phyloP scores from a whole-genome alignment of 2,797 vertebrate genomes.

The Aulostomus chinensis region DNA sequence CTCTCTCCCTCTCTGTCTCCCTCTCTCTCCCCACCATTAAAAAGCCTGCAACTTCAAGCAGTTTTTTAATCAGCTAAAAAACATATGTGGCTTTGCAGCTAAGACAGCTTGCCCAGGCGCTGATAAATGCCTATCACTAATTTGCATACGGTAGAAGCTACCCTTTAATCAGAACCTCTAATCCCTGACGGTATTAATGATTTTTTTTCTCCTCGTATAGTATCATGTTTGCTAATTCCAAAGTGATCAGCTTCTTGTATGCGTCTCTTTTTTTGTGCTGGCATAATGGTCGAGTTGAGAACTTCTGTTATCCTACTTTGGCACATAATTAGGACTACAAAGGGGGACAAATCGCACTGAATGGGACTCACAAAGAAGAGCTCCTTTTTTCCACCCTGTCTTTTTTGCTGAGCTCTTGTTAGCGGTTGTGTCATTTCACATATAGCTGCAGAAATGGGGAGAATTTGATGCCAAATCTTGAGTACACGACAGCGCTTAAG shows the following conservation, averaged over 20 bases:
- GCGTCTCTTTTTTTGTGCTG: slow-evolving; percentile 99
- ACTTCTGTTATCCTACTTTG: slow-evolving; percentile 99
- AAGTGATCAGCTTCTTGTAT: slow-evolving; percentile 99
- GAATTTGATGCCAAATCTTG: slow-evolving; percentile 73
- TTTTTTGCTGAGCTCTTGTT: slow-evolving; percentile 82
- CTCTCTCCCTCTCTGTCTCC: slow-evolving; percentile 61
- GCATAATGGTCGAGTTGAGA: slow-evolving; percentile 99
- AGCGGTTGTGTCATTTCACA: slow-evolving; percentile 81
- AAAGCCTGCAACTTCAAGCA: slow-evolving; percentile 98
- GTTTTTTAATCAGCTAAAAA: slow-evolving; percentile 99
- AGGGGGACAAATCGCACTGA: slow-evolving; percentile 99
- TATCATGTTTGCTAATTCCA: slow-evolving; percentile 99
- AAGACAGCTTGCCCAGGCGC: slow-evolving; percentile 98
- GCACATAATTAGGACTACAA: slow-evolving; percentile 99
- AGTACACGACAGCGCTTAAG: slow-evolving; percentile 64
- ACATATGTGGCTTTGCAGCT: slow-evolving; percentile 99
- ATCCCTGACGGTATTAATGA: slow-evolving; percentile 99
- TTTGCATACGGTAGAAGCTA: slow-evolving; percentile 99
- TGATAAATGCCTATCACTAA: slow-evolving; percentile 99
- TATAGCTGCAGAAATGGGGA: slow-evolving; percentile 59
- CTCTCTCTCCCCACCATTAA: slow-evolving; percentile 78
- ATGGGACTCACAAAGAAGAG: slow-evolving; percentile 96
- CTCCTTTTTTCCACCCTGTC: slow-evolving; percentile 85
- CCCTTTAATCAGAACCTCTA: slow-evolving; percentile 99
- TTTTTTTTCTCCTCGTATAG: slow-evolving; percentile 91